Evolutionary conservation across 2,797 vertebrate species (phyloP).

Genomic region (Catostomus latipinnis): DNA sequence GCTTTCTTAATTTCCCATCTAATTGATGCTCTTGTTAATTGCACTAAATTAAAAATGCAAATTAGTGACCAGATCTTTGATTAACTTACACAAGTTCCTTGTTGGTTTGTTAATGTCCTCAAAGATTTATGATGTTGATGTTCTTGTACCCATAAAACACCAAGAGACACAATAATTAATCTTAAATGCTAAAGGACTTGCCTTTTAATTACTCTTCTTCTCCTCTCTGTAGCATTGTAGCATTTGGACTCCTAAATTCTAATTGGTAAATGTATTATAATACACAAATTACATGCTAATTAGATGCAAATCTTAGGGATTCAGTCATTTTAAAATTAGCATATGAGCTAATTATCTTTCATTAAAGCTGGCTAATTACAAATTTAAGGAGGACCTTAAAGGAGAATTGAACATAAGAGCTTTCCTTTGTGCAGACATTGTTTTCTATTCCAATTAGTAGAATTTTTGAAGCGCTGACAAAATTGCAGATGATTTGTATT

Average conservation of each 20-base stretch:
- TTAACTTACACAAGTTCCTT: conserved; percentile 77
- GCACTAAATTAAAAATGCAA: conserved; percentile 78
- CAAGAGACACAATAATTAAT: conserved; percentile 78
- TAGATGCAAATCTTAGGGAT: conserved; percentile 74
- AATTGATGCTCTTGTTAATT: conserved; percentile 73
- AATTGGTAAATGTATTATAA: conserved; percentile 66
- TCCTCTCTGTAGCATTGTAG: conserved; percentile 57
- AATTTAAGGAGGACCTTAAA: conserved; percentile 27
- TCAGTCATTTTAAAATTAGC: conserved; percentile 71
- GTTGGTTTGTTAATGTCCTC: conserved; percentile 78
- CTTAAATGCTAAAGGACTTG: conserved; percentile 71
- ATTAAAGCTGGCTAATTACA: conserved; percentile 60
- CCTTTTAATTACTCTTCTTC: conserved; percentile 76
- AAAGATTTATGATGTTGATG: conserved; percentile 70
- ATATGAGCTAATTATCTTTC: conserved; percentile 74
- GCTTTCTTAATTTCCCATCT: conserved; percentile 23
- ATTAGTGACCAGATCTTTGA: conserved; percentile 76
- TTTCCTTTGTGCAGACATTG: conserved; percentile 16
- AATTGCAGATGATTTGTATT: background rate
- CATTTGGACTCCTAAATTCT: conserved; percentile 62
- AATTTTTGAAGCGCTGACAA: background rate
- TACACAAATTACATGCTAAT: conserved; percentile 79
- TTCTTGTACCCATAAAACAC: conserved; percentile 67
- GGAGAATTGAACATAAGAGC: background rate
- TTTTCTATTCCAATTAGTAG: conserved; percentile 13